phyloP scores from a whole-genome alignment of 2,113 vertebrate genomes.

The Athene noctua region DNA sequence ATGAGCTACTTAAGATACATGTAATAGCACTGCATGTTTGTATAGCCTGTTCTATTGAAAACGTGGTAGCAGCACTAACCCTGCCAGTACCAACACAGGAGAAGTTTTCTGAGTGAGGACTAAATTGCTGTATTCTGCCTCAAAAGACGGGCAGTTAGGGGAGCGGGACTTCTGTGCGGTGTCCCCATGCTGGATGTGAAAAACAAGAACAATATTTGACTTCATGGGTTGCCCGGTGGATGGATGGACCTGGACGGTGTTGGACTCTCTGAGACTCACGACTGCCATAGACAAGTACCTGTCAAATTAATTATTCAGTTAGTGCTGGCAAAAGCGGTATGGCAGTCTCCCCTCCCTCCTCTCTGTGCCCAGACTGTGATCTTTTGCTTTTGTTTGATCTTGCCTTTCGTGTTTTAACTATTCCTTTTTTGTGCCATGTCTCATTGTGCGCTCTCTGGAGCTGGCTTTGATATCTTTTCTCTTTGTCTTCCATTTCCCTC shows the following conservation, averaged over 20 bases:
- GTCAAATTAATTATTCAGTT: background rate
- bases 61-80: background rate
- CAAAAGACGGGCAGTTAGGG: rapidly evolving
- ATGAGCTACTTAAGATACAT: background rate
- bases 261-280: background rate
- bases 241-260: background rate
- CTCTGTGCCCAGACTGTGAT: slow-evolving; percentile 2
- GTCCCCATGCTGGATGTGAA: background rate
- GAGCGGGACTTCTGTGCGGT: background rate
- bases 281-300: background rate
- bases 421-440: background rate
- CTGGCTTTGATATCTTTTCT: slow-evolving; percentile 13
- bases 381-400: slow-evolving; percentile 42
- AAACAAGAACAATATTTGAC: background rate
- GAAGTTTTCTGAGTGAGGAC: background rate
- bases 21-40: background rate
- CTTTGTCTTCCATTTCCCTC: background rate
- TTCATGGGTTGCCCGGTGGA: background rate
- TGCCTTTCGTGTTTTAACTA: background rate
- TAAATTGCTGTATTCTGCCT: background rate
- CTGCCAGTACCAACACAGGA: background rate
- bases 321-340: background rate
- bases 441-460: background rate
- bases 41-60: background rate
- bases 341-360: background rate